A percentile compares a stretch with the other conserved stretches of the same genome.
Evolutionary conservation across 2,888 invertebrate species (phyloP).

Genomic region (Drosophila seclusa): DNA sequence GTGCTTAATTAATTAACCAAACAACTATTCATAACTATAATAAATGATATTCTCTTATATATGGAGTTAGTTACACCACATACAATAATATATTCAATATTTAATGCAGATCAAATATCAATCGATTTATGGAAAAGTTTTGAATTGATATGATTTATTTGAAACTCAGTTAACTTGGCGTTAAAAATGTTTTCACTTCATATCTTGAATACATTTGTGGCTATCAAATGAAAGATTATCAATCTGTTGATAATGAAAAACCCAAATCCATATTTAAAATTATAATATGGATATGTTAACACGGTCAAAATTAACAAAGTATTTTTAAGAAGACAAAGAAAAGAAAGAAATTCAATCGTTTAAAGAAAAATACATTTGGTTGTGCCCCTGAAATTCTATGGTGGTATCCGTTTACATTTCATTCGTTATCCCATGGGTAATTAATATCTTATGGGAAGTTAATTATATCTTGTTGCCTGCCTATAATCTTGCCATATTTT

Average conservation of each 20-base stretch:
- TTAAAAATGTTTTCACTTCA: not conserved
- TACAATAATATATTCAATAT: not conserved
- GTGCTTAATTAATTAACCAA: slow-evolving; percentile 16
- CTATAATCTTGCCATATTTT: slow-evolving; percentile 44
- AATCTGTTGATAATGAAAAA: not conserved
- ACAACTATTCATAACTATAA: not conserved
- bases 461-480: slow-evolving; percentile 54
- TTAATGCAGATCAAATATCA: not conserved
- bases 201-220: not conserved
- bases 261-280: not conserved
- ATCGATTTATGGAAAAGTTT: not conserved
- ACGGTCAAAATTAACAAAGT: not conserved
- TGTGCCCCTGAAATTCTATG: slow-evolving; percentile 29
- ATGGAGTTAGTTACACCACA: not conserved
- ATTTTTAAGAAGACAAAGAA: not conserved
- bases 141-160: not conserved
- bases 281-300: not conserved
- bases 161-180: not conserved
- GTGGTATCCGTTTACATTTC: slow-evolving; percentile 16
- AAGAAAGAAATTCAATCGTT: not conserved
- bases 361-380: not conserved
- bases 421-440: slow-evolving; percentile 54
- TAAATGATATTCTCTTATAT: not conserved
- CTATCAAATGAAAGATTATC: not conserved
- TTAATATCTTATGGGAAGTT: slow-evolving; percentile 78